Base-by-base conservation (phyloP, 2,888 invertebrate species). In the Drosophila lutescens region DNA sequence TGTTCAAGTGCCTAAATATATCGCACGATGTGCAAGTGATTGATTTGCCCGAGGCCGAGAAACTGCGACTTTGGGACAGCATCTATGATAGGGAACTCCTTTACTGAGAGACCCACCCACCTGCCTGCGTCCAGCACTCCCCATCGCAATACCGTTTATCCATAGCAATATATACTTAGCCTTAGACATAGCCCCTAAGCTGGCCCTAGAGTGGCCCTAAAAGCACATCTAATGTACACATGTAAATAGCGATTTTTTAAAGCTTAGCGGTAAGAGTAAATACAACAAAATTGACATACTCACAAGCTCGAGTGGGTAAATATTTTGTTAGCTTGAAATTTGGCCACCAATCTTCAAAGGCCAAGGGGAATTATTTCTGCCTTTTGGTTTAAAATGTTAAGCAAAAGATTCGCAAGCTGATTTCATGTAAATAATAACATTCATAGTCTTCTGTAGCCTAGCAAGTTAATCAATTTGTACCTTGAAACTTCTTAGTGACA, bases 1-100 rank as follows among this genome's bases (percentile, higher is more conserved):
- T 87, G 15, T 90, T 91, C 71, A 91, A 91, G 78, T 92, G 92
- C 69, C 74, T 92, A 55, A 92, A 92, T 73, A 92, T 92, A 75
- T 89, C 91, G 36, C 88, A 92, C 68, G 89, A 91, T 54, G 81
- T 91, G 73, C 86, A 88, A 58, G 90, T 92, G 79, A 91, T 91
- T 75, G 91, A 91, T 76, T 86, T 92, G 76, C 92, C 92, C 8
- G 92, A 92, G 78, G 83, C 89, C 40, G 87, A 90, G 36, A 90
- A 91, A 75, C 76, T 92, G 12, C 78, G 85, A 55, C 71, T 91
- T 41, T 92, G 92, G 92, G 90, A 92, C 67, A 81, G 83, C 68
- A 84, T 91, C 86, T 92, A 92, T 40, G 90, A 88, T 67, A 80
- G 74, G 67, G 50, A 65, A 58, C 67, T 87, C 47, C 73, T 89